Evolutionary conservation across 2,797 vertebrate species (phyloP).

Genomic region (Fistularia tabacaria): DNA sequence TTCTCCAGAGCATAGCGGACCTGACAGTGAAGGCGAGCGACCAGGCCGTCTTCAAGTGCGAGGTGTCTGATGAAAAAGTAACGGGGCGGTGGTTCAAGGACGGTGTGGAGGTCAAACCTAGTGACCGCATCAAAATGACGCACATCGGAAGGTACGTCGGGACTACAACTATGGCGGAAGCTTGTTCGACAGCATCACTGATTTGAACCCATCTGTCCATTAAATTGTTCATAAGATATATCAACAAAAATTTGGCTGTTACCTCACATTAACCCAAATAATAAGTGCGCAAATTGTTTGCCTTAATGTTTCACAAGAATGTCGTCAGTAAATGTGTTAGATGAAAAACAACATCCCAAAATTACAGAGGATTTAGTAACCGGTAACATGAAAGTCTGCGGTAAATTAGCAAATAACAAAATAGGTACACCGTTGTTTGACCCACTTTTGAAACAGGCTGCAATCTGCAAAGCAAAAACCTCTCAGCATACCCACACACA

Average conservation of each 20-base stretch:
- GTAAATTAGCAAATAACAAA: neutral
- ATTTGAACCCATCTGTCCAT: neutral
- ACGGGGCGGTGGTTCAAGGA: slow-evolving; percentile 90
- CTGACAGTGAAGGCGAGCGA: slow-evolving; percentile 84
- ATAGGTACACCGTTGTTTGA: slow-evolving; percentile 25
- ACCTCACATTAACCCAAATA: too few relatives aligned
- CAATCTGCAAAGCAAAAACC: slow-evolving; percentile 39
- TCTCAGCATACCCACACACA: slow-evolving; percentile 20
- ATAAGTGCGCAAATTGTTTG: too few relatives aligned
- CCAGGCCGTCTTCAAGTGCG: slow-evolving; percentile 89
- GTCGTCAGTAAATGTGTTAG: too few relatives aligned
- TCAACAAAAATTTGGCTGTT: too few relatives aligned
- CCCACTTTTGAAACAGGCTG: slow-evolving; percentile 43
- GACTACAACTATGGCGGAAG: neutral
- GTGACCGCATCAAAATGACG: slow-evolving; percentile 81
- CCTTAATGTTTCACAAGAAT: too few relatives aligned
- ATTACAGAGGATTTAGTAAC: too few relatives aligned
- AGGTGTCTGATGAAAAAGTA: slow-evolving; percentile 91
- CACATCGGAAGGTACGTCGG: slow-evolving; percentile 81
- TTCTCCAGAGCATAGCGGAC: slow-evolving; percentile 87
- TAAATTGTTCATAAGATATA: neutral
- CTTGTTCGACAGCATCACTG: neutral
- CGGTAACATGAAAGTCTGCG: too few relatives aligned
- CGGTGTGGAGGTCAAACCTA: slow-evolving; percentile 80
- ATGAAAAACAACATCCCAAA: too few relatives aligned